Conservation (phyloP, 30 jellyfish, hydroid and myxozoan species). For the Hydractinia echinata region DNA sequence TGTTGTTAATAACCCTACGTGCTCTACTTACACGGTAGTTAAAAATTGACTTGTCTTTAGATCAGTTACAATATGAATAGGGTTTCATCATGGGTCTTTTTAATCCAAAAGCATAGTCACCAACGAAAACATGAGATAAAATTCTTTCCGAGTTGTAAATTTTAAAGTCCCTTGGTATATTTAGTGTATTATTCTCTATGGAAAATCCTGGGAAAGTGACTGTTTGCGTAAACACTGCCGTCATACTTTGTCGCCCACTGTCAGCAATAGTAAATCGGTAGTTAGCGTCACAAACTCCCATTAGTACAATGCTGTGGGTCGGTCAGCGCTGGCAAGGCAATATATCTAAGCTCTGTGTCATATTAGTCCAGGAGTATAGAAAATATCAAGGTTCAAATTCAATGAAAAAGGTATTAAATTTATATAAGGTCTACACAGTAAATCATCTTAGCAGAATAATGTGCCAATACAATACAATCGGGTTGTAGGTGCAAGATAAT, state of each 20-base stretch:
- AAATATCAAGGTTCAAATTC: too few relatives aligned
- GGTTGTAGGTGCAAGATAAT: too few relatives aligned
- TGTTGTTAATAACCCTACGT: conserved; percentile 46
- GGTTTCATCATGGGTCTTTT: conserved; percentile 57
- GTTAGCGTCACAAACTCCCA: too few relatives aligned
- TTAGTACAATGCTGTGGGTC: too few relatives aligned
- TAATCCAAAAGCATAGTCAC: conserved; percentile 54
- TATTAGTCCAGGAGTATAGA: too few relatives aligned
- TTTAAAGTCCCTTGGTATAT: conserved; percentile 37
- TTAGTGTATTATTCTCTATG: conserved; percentile 32
- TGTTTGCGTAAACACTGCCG: conserved; percentile 43
- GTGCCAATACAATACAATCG: too few relatives aligned
- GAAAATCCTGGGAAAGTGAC: conserved; percentile 43
- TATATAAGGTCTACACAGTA: too few relatives aligned
- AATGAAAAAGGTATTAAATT: too few relatives aligned
- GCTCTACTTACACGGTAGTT: conserved; percentile 49
- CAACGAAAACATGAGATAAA: conserved; percentile 43
- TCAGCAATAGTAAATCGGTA: too few relatives aligned
- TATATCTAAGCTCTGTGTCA: too few relatives aligned
- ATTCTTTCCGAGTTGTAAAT: neutral
- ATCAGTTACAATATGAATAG: conserved; percentile 18
- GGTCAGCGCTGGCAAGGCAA: too few relatives aligned
- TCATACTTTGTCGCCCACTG: conserved; percentile 60
- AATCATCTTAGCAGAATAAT: too few relatives aligned
- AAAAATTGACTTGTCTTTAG: conserved; percentile 34